Percentiles rank a stretch among this genome's conserved stretches.
phyloP scores from a whole-genome alignment of 1,140 invertebrate genomes.

The Conopomorpha cramerella region DNA sequence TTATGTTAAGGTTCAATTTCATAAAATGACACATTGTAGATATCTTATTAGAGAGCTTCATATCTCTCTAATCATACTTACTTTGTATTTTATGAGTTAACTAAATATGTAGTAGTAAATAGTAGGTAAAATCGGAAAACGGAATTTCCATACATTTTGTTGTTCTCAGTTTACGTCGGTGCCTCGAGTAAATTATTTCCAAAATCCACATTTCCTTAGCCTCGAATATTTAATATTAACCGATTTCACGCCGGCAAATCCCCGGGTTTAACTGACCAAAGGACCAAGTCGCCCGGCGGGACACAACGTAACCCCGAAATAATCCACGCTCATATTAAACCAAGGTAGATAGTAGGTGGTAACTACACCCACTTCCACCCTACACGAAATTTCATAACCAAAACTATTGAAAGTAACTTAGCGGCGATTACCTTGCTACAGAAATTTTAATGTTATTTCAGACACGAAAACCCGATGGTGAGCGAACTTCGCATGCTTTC shows the following conservation, averaged over 20 bases:
- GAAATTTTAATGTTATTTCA: conserved; percentile 25
- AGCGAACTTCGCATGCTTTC: conserved; percentile 8
- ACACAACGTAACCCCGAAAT: conserved; percentile 36
- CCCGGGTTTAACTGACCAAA: conserved; percentile 40
- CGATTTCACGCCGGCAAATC: conserved; percentile 16
- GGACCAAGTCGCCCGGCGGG: conserved; percentile 17
- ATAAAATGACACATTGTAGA: no score
- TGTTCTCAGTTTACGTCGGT: no score
- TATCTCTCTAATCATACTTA: no score
- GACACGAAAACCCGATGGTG: conserved; percentile 13
- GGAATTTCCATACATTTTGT: no score
- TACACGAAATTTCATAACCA: conserved; percentile 18
- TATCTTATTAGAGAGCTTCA: no score
- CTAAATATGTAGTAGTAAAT: no score
- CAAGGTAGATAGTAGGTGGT: conserved; percentile 40
- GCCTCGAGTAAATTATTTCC: no score
- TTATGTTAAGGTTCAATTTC: no score
- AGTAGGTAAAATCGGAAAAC: no score
- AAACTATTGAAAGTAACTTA: conserved; percentile 55
- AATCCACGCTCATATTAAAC: conserved; percentile 50
- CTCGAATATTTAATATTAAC: conserved; percentile 1
- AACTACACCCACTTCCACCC: conserved; percentile 23
- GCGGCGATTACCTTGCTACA: conserved; percentile 21
- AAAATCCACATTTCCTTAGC: no score
- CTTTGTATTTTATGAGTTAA: no score